A percentile compares a stretch with the other conserved stretches of the same genome.
Conservation (phyloP, 2,888 invertebrate species). For the Ochropacha duplaris region DNA sequence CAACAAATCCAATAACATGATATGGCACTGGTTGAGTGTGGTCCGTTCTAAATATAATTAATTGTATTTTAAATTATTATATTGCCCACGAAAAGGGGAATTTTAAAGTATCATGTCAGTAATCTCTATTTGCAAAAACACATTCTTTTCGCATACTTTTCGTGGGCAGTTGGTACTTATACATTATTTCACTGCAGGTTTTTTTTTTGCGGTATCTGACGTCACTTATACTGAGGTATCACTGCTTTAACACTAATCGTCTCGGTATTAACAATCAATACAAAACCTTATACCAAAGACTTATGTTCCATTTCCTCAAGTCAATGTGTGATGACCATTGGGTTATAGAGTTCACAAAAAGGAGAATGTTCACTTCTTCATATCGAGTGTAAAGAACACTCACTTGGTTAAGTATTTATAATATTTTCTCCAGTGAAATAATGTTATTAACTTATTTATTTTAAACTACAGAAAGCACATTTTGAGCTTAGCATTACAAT, state of each 20-base stretch:
- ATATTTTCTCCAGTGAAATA: constrained; percentile 18
- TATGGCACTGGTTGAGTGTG: constrained; percentile 71
- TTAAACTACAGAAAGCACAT: constrained; percentile 30
- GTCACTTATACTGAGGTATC: too few relatives aligned
- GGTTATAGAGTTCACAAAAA: too few relatives aligned
- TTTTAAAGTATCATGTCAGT: too few relatives aligned
- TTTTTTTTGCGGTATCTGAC: too few relatives aligned
- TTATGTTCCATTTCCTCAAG: too few relatives aligned
- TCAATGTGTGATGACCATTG: too few relatives aligned
- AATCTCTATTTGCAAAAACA: background rate
- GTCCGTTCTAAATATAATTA: constrained; percentile 45
- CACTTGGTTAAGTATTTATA: too few relatives aligned
- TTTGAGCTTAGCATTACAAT: constrained; percentile 23
- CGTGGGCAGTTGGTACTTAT: background rate
- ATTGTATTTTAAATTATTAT: constrained; percentile 13
- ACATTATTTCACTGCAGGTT: background rate
- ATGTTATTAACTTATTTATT: constrained; percentile 11
- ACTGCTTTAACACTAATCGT: too few relatives aligned
- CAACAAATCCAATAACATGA: constrained; percentile 52
- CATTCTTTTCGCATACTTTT: background rate
- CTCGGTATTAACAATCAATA: too few relatives aligned
- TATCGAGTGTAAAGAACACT: too few relatives aligned
- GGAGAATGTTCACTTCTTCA: too few relatives aligned
- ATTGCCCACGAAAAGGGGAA: background rate
- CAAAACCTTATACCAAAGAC: too few relatives aligned